Base-by-base conservation (phyloP, 64 coral and sea anemone species). In the Anthopleura sola region DNA sequence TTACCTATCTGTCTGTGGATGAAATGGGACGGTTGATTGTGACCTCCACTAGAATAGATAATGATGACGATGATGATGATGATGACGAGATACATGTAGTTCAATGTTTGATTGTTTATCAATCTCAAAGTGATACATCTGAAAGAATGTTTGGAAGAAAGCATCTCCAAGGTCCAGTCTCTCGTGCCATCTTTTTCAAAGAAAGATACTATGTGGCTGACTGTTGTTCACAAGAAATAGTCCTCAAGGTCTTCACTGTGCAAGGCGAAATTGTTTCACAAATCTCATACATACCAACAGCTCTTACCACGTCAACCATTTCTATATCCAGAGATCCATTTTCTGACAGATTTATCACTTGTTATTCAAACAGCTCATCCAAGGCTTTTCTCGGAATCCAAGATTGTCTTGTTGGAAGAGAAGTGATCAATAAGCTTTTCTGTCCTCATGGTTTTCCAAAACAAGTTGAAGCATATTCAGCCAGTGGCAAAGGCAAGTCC, bases 61-160 rank as follows among this genome's bases (percentile, higher is more conserved):
- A 82, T 36, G 81, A 82, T 18, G 80, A 89, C 56, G 88, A 89
- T 23, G 60, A 80, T 37, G 78, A 83, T 10, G 88, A 83, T n/a
- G n/a, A n/a, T n/a, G n/a, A n/a, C n/a, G n/a, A n/a, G n/a, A n/a
- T n/a, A n/a, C n/a, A n/a, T 26, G 24, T 55, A 39, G 88, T 89
- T 21, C 62, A 78, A 1, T 89, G 88, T 76, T 38, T 89, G 54
- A 80, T 89, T 55, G 88, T 89, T 1, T 89, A 89, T 64, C 81
- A 69, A n/a, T 9, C 13, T 26, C 80, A 83, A 49, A 54, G 64
- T 4, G 14, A 15, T 10, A 26, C 2, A 3, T 13, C 5, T 18
- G 32, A 37, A 2, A 77, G 37, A 40, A 77, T 77, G 75, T 77
- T 77, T 77, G 75, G 75, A 77, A 77, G 75, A 77, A 77, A 26